These are phyloP conservation scores for Scaptomyza pallida DNA, from an alignment of 1,140 invertebrate species.

Conservation along the genomic window DNA sequence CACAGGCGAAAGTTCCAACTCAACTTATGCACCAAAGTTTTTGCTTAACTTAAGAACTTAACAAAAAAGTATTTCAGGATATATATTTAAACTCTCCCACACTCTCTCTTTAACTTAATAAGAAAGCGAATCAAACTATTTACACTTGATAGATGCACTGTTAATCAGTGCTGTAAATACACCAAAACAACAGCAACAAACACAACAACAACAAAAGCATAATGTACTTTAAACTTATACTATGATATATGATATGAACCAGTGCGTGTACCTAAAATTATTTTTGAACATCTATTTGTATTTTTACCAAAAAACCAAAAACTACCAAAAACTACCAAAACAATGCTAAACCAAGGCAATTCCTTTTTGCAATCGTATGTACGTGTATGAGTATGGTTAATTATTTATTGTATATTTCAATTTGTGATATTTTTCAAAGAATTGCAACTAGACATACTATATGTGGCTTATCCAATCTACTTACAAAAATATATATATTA, in stretches of 20 bases:
- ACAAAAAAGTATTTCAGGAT: constrained; percentile 15
- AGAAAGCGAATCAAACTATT: constrained; percentile 56
- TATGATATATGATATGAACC: constrained; percentile 22
- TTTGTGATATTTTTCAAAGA: constrained; percentile 83
- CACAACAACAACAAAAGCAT: constrained; percentile 28
- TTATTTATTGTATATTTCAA: constrained; percentile 80
- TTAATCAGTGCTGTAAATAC: constrained; percentile 61
- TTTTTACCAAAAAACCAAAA: constrained; percentile 44
- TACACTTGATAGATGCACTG: constrained; percentile 44
- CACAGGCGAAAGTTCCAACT: constrained; percentile 35
- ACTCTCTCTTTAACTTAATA: not conserved
- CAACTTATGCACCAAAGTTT: constrained; percentile 56
- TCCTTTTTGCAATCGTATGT: constrained; percentile 61
- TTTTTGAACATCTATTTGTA: constrained; percentile 53
- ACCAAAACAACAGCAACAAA: constrained; percentile 21
- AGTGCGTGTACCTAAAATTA: constrained; percentile 71
- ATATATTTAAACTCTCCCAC: not conserved
- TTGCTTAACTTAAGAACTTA: constrained; percentile 45
- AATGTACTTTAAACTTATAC: constrained; percentile 47
- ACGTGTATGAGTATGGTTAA: constrained; percentile 60
- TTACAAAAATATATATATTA: constrained; percentile 20
- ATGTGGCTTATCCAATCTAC: constrained; percentile 71
- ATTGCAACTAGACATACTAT: constrained; percentile 76
- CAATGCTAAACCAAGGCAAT: constrained; percentile 61
- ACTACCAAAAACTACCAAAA: constrained; percentile 40